Evolutionary conservation across 2,113 vertebrate species (phyloP), one percentile per base, ranked within the genome.

Genomic region (Pygathrix nemaeus): DNA sequence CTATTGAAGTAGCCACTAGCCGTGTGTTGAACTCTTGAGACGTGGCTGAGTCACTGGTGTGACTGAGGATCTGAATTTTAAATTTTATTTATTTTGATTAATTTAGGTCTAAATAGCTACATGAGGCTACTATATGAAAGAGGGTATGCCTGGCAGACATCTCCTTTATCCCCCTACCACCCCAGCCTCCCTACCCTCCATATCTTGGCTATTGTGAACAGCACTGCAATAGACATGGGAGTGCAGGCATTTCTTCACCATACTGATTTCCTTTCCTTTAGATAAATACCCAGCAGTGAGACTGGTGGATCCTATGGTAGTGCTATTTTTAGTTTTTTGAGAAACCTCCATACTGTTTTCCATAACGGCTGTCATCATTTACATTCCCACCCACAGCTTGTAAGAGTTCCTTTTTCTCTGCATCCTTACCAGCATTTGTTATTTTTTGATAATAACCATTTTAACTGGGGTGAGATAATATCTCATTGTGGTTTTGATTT

Each of bases 51-150:
- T 48, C 27, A 48, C 43, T 82, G 3, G 20, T 30, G 48, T 81
- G 92, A 45, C 12, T 0, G 21, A 79, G 59, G 52, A 48, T 10
- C 59, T 81, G 81, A 88, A 66, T 27, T 73, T 91, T 89, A 25
- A 30, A 17, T 75, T 83, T 86, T 32, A 64, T 27, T 52, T 70
- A n/a, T n/a, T 87, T 55, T 88, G 87, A 84, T 52, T 43, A 40
- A 38, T n/a, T 72, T 80, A 80, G 55, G 55, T 89, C 90, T 90
- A 86, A 82, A 68, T 18, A 80, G 64, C n/a, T 27, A 61, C 73
- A n/a, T 8, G 9, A 32, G 50, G 27, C 86, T 48, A 16, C 48
- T 0, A 0, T 23, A 4, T 48, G 32, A 59, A 38, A 43, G 76
- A 82, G 32, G 40, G 21, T 66, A 12, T 76, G 35, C 59, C 14